Conservation (phyloP, 2,888 invertebrate genomes). For the Ctenicera cuprea region DNA sequence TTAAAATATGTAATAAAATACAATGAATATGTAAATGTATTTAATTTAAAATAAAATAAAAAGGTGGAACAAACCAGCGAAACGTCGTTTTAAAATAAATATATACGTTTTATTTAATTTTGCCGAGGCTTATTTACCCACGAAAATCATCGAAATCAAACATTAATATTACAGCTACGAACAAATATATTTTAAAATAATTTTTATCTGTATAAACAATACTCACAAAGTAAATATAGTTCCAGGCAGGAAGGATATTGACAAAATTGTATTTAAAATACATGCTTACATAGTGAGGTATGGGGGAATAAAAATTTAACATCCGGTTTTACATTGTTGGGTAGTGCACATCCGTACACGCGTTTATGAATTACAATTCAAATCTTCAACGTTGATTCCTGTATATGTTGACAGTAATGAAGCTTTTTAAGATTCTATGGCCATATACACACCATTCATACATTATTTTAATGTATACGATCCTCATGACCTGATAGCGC, state of each 20-base stretch:
- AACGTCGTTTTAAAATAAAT: too few relatives aligned
- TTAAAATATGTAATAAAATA: too few relatives aligned
- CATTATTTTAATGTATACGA: slow-evolving; percentile 9
- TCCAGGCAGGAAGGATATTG: background rate
- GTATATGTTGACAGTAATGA: slow-evolving; percentile 20
- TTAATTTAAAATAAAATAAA: too few relatives aligned
- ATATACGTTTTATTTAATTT: too few relatives aligned
- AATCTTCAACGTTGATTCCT: background rate
- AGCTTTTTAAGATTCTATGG: slow-evolving; percentile 14
- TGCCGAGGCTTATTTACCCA: too few relatives aligned
- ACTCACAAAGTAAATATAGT: background rate
- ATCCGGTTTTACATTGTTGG: slow-evolving; percentile 29
- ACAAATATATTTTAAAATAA: too few relatives aligned
- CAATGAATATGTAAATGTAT: too few relatives aligned
- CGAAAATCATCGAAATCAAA: too few relatives aligned
- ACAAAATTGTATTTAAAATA: background rate
- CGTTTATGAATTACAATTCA: slow-evolving; percentile 34
- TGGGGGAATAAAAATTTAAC: slow-evolving; percentile 29
- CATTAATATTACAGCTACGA: too few relatives aligned
- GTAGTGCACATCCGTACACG: slow-evolving; percentile 35
- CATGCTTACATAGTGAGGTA: background rate
- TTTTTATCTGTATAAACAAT: background rate
- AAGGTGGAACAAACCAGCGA: too few relatives aligned
- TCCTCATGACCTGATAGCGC: background rate
- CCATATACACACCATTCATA: slow-evolving; percentile 1